Evolutionary conservation across 2,797 vertebrate species (phyloP), one percentile per base, ranked within the genome.

Genomic region (Atherinosoma microstoma): DNA sequence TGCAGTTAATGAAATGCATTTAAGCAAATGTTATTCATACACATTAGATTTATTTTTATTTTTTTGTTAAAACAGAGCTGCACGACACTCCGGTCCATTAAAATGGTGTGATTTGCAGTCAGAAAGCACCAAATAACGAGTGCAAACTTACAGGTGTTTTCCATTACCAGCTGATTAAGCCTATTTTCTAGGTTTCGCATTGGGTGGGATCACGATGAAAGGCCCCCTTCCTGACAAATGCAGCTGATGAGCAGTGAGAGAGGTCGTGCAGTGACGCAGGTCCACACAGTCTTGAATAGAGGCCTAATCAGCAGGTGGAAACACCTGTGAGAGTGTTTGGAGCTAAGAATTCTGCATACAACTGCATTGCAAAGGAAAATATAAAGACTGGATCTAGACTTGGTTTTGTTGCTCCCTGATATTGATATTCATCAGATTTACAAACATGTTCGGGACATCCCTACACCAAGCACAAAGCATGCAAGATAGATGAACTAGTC

Each of bases 401-500:
- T 79, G 72, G 73, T 72, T 60, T 62, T 29, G 58, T 22, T 56
- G 24, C 61, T 30, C 60, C 27, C 13, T 60, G 4, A 20, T 30
- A 6, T n/a, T 16, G 24, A 72, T 67, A n/a, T 20, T n/a, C 1
- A 32, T 69, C 34, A 22, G 47, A 24, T 36, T 6, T 6, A 34
- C 7, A 20, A 35, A 53, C 56, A 67, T 77, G 76, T 79, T 83
- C 49, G 57, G 83, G 83, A 67, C 80, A 79, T 86, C 79, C 72
- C 78, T 82, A 59, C 42, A 69, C 22, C 34, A 69, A 60, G 75
- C 77, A 82, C 59, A 74, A 74, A 87, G 86, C 85, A 91, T 89
- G 85, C 69, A 73, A 67, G 63, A 73, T 86, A 84, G 65, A 81
- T 58, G 0, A 73, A 75, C 62, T 72, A 83, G 82, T 88, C 69